These are phyloP conservation scores for Typhlomys cinereus DNA, from an alignment of 2,113 vertebrate genomes.

Conservation along the genomic window DNA sequence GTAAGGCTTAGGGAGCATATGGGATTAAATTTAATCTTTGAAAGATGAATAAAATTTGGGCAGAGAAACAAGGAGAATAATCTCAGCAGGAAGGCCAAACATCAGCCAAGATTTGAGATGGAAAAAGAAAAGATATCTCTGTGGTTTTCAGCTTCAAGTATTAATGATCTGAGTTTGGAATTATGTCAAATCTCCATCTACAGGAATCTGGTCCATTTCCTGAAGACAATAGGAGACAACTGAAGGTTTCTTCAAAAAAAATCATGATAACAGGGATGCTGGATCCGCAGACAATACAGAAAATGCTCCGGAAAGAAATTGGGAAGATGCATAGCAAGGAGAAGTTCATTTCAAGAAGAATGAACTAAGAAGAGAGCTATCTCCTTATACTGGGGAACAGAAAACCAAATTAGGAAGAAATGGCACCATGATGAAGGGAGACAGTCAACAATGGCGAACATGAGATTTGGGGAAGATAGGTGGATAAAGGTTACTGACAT, in stretches of 20 bases:
- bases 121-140: constrained; percentile 11
- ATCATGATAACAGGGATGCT: neutral
- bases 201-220: neutral
- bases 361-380: neutral
- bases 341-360: neutral
- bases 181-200: constrained; percentile 15
- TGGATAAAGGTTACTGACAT: neutral
- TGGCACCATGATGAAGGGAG: neutral
- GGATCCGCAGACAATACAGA: neutral
- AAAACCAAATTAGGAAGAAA: neutral
- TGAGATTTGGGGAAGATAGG: neutral
- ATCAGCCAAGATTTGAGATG: constrained; percentile 12
- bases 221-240: neutral
- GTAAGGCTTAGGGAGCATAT: neutral
- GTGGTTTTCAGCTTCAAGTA: constrained; percentile 27
- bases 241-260: neutral
- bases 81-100: constrained; percentile 23
- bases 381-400: accelerated
- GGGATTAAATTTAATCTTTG: neutral
- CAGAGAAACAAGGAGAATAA: neutral
- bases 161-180: constrained; percentile 22
- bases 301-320: neutral
- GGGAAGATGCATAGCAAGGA: neutral
- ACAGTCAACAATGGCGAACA: neutral
- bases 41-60: neutral